Base-by-base conservation (phyloP, 2,797 vertebrate species). In the Helicolenus hilgendorfi region DNA sequence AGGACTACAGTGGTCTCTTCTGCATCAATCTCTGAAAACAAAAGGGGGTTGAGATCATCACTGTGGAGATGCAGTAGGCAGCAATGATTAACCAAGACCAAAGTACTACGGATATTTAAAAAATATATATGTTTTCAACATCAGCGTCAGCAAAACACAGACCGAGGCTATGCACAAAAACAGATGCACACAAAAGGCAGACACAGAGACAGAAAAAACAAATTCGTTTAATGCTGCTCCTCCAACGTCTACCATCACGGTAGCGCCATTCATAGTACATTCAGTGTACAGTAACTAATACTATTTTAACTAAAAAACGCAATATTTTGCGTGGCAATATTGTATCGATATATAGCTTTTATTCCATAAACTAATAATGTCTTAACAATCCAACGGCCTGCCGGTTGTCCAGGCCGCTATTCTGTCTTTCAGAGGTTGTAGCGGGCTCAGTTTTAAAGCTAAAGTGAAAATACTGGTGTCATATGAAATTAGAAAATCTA, bases 21-120 rank as follows among this genome's bases (percentile, higher is more conserved):
- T 92, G 91, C 88, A 86, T 84, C 63, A 80, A 27, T 88, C 41
- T 96, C 97, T 97, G 97, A 91, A 95, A 97, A 96, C 94, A 94
- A 96, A 97, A 96, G 86, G 88, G 76, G 86, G 85, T 95, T 93
- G 92, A 92, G 59, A 75, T 72, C 64, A 88, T 83, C 26, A 83
- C 73, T 90, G 78, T 7, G 38, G 62, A 81, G 71, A 77, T 88
- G 86, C 80, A 75, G 69, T 80, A 63, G 78, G 71, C 84, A 63
- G 78, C 82, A 84, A 79, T 84, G 59, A 71, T 64, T 60, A 63
- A 62, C 72, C 58, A 79, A 53, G 24, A 68, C 49, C 60, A 72
- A 45, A 72, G 31, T 10, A 33, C 26, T 35, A 10, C 63, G 14
- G 78, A 77, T 27, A 33, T 8, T 18, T 2, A 13, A 24, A 49